phyloP scores from a whole-genome alignment of 2,113 vertebrate species.

The Alethe diademata region DNA sequence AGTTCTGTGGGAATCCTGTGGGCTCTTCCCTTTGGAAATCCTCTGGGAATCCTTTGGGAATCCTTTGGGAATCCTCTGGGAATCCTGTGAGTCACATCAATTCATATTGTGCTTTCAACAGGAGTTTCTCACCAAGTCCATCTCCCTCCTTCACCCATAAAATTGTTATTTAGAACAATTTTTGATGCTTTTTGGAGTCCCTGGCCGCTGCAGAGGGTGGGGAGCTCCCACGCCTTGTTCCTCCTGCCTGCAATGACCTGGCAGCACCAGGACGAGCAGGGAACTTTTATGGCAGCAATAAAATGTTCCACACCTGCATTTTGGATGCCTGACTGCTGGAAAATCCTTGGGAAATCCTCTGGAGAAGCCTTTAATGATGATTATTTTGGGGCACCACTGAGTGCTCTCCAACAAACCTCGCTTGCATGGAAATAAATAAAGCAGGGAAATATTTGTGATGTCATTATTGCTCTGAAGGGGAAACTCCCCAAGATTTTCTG shows the following conservation, averaged over 20 bases:
- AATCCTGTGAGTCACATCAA: neutral
- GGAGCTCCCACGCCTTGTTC: neutral
- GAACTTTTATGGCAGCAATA: neutral
- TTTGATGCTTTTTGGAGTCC: neutral
- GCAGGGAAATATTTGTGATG: neutral
- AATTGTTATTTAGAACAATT: neutral
- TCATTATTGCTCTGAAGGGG: neutral
- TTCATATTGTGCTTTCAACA: neutral
- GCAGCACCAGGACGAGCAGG: neutral
- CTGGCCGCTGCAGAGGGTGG: neutral
- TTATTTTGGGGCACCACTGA: neutral
- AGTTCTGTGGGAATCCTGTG: no score
- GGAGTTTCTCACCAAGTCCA: neutral
- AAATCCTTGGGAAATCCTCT: neutral
- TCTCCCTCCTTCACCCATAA: neutral
- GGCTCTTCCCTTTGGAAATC: no score
- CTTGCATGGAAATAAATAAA: neutral
- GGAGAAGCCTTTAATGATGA: neutral
- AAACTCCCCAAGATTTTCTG: neutral
- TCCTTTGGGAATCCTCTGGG: no score
- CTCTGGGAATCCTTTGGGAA: no score
- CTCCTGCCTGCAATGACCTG: neutral
- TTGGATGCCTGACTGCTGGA: neutral
- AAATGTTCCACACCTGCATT: neutral
- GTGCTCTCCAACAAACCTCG: neutral